These are phyloP conservation scores for Neoascia interrupta DNA, from an alignment of 2,888 invertebrate species.

Conservation along the genomic window DNA sequence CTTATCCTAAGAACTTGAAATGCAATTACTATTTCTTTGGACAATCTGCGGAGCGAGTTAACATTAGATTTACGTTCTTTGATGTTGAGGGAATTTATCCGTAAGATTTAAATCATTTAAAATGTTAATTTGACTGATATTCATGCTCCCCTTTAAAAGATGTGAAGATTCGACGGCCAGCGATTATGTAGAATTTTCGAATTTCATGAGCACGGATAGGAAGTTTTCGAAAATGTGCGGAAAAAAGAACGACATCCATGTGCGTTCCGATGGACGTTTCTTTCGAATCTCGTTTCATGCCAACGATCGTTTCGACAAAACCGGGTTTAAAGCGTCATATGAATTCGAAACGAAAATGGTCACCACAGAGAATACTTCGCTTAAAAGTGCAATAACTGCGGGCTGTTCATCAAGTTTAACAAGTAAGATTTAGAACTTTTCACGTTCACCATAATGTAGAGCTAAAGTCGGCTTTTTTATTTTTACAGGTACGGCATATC, in stretches of 20 bases:
- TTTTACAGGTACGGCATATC: background rate
- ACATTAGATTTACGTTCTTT: conserved; percentile 92
- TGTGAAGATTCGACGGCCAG: conserved; percentile 95
- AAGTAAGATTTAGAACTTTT: too few relatives aligned
- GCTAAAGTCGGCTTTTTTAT: too few relatives aligned
- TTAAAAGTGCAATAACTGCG: conserved; percentile 71
- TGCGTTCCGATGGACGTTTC: conserved; percentile 94
- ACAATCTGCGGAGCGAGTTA: conserved; percentile 87
- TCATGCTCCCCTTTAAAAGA: conserved; percentile 82
- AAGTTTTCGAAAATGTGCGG: conserved; percentile 95
- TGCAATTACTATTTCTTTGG: conserved; percentile 96
- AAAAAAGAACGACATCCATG: conserved; percentile 83
- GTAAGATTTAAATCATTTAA: conserved; percentile 82
- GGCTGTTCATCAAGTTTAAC: background rate
- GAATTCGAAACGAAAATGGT: conserved; percentile 86
- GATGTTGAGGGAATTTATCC: conserved; percentile 96
- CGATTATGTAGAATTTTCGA: conserved; percentile 98
- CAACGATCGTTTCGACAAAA: conserved; percentile 95
- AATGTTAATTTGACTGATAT: too few relatives aligned
- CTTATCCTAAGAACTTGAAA: conserved; percentile 93
- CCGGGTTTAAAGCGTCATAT: conserved; percentile 95
- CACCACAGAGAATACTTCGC: conserved; percentile 74
- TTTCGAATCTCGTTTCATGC: conserved; percentile 97
- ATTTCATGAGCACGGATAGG: conserved; percentile 93
- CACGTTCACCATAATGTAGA: too few relatives aligned